These are phyloP conservation scores for Myotis davidii DNA, from an alignment of 2,113 vertebrate genomes.

Conservation along the genomic window DNA sequence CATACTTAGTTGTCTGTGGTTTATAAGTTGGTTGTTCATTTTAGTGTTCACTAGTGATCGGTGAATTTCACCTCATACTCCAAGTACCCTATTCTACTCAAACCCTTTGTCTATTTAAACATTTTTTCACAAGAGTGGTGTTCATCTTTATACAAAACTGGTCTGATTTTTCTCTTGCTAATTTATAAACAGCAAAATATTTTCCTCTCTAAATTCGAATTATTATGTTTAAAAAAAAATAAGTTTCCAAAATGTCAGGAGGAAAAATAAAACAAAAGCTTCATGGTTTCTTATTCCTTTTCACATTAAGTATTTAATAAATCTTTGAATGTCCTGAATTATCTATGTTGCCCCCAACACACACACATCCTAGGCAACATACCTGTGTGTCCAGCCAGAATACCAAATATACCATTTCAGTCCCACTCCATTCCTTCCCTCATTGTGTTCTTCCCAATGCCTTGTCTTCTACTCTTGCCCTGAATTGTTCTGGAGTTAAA, in stretches of 20 bases:
- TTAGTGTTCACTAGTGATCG: slow-evolving; percentile 11
- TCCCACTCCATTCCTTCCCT: background rate
- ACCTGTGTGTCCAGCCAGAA: background rate
- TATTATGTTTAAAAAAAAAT: background rate
- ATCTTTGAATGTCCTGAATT: background rate
- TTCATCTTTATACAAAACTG: background rate
- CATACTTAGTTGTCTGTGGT: background rate
- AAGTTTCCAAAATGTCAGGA: slow-evolving; percentile 20
- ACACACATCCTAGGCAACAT: background rate
- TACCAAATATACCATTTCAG: background rate
- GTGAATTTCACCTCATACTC: background rate
- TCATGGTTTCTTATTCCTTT: background rate
- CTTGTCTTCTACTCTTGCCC: background rate
- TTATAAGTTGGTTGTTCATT: background rate
- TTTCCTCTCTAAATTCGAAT: slow-evolving; percentile 1
- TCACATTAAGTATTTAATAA: background rate
- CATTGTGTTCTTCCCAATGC: background rate
- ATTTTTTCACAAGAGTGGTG: slow-evolving; percentile 8
- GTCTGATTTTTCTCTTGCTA: background rate
- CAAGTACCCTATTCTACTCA: background rate
- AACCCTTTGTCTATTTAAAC: background rate
- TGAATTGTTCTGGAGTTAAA: background rate
- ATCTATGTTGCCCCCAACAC: background rate
- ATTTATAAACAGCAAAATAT: slow-evolving; percentile 9
- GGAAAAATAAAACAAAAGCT: slow-evolving; percentile 33